Evolutionary conservation across 2,888 invertebrate species (phyloP), one percentile per base, ranked within the genome.

Genomic region (Luperina testacea): DNA sequence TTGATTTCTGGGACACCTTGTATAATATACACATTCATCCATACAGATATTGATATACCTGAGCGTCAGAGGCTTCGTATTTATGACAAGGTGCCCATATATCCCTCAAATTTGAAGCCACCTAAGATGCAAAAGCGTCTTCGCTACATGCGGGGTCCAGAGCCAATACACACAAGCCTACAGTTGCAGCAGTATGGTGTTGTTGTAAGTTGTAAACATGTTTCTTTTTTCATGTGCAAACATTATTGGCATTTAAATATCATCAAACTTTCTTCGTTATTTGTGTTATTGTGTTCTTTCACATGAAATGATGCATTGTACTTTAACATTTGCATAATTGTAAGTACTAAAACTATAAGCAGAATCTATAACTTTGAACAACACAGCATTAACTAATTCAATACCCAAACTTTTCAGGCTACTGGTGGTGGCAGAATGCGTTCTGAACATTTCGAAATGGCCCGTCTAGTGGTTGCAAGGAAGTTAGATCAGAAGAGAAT

Each of bases 111-210:
- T 82, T 90, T 98, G 53, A 97, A 97, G 87, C 97, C 98, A 38
- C 98, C 98, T 6, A 99, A 98, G 96, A 99, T 98, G 98, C 98
- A 98, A 87, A 99, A 99, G 92, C 97, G 97, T 75, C 95, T 99
- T 4, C 97, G 97, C n/a, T 97, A 98, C 63, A 99, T 99, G 98
- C 97, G 99, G 92, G 99, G 99, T 0, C 99, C 99, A 0, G 99
- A 99, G 95, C 85, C 93, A 9, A 93, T 99, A 45, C 99, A 99
- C 91, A 99, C 98, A 89, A 97, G 97, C 75, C 96, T 99, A 20
- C 97, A 99, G 81, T 98, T 99, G 90, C 98, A 98, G 91, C 99
- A 99, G 92, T 99, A 98, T 97, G 99, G 99, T 67, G 98, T 99
- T 85, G 97, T 99, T 94, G 99, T 99, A 96, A 96, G 97, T 95